Percentiles rank a stretch among this genome's conserved stretches.
These are phyloP conservation scores for Crocodylus rhombifer DNA, from an alignment of 2,797 vertebrate species.

Conservation along the genomic window DNA sequence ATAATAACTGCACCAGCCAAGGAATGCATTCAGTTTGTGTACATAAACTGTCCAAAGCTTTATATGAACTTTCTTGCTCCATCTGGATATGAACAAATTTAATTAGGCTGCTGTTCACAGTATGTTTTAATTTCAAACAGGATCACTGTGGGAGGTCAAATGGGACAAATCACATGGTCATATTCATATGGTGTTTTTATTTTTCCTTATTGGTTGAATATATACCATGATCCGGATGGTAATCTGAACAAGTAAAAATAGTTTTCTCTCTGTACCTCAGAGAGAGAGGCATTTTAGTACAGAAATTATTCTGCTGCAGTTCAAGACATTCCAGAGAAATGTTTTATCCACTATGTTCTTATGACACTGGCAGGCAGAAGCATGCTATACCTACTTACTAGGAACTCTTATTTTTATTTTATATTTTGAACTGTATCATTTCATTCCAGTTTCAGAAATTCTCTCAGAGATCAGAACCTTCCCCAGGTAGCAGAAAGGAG, in stretches of 20 bases:
- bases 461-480: not conserved
- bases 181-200: not conserved
- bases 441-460: not conserved
- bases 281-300: not conserved
- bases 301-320: not conserved
- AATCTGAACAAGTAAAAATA: not conserved
- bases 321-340: not conserved
- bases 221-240: not conserved
- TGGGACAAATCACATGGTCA: not conserved
- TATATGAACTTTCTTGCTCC: not conserved
- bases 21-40: too few species aligned
- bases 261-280: not conserved
- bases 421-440: not conserved
- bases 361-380: not conserved
- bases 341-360: not conserved
- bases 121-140: not conserved
- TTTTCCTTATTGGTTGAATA: not conserved
- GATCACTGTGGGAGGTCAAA: not conserved
- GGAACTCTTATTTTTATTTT: not conserved
- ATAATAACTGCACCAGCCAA: not conserved
- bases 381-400: not conserved
- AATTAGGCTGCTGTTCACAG: not conserved
- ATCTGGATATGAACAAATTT: not conserved
- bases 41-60: not conserved
- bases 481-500: not conserved